phyloP scores from a whole-genome alignment of 2,888 invertebrate genomes.

The Callosobruchus maculatus region DNA sequence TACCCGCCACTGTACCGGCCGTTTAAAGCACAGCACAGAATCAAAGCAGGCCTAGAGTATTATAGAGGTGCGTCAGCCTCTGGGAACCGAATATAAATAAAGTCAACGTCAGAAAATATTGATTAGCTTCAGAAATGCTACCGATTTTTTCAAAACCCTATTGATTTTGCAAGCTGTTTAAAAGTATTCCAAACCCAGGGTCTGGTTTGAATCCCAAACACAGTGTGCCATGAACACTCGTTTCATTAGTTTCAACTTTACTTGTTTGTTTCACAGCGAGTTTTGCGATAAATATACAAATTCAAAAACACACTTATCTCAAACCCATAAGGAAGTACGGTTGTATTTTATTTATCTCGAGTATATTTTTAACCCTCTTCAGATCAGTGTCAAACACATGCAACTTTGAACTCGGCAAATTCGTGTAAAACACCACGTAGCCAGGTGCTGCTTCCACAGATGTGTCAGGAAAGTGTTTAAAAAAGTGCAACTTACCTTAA shows the following conservation, averaged over 20 bases:
- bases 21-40: constrained; percentile 19
- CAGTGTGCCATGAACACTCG: background rate
- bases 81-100: constrained; percentile 38
- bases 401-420: constrained; percentile 30
- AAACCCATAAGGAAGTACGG: constrained; percentile 5
- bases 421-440: constrained; percentile 14
- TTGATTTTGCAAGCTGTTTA: constrained; percentile 9
- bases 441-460: constrained; percentile 4
- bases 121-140: constrained; percentile 33
- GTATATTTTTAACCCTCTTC: constrained; percentile 21
- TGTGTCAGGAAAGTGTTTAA: constrained; percentile 17
- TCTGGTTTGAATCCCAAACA: background rate
- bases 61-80: constrained; percentile 29
- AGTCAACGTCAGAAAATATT: constrained; percentile 43
- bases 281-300: background rate
- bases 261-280: background rate
- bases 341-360: constrained; percentile 9
- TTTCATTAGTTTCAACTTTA: background rate
- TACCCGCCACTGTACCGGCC: constrained; percentile 20
- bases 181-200: constrained; percentile 1
- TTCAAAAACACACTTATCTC: background rate
- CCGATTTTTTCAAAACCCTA: background rate
- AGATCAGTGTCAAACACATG: constrained; percentile 35
- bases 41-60: constrained; percentile 34
- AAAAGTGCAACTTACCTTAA: constrained; percentile 33